phyloP scores from a whole-genome alignment of 2,797 vertebrate genomes.

The Myotis myotis region DNA sequence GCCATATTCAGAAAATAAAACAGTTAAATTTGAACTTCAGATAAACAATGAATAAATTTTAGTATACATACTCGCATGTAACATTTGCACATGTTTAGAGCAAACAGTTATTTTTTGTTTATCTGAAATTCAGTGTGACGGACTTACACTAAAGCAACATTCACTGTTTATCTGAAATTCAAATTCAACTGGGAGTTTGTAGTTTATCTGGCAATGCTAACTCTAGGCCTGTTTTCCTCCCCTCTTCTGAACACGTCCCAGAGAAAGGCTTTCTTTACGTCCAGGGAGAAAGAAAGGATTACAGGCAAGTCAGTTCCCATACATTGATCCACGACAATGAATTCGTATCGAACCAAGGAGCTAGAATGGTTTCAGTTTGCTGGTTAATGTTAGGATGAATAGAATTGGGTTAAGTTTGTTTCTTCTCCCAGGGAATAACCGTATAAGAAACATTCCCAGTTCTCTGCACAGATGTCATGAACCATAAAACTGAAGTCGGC shows the following conservation, averaged over 20 bases:
- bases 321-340: not conserved
- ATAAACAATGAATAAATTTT: not conserved
- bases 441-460: not conserved
- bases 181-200: not conserved
- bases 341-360: not conserved
- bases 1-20: constrained; percentile 42
- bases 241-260: not conserved
- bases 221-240: not conserved
- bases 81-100: not conserved
- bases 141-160: not conserved
- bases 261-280: not conserved
- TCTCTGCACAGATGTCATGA: not conserved
- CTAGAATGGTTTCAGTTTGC: not conserved
- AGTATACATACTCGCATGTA: not conserved
- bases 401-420: not conserved
- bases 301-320: not conserved
- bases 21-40: constrained; percentile 25
- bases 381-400: not conserved
- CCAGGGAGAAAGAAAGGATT: not conserved
- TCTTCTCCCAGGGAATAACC: not conserved
- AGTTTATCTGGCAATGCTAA: not conserved
- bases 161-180: constrained; percentile 5
- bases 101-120: not conserved
- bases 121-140: not conserved
- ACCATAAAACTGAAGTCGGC: not conserved